Evolutionary conservation across 2,113 vertebrate species (phyloP).

Genomic region (Hiodon tergisus): DNA sequence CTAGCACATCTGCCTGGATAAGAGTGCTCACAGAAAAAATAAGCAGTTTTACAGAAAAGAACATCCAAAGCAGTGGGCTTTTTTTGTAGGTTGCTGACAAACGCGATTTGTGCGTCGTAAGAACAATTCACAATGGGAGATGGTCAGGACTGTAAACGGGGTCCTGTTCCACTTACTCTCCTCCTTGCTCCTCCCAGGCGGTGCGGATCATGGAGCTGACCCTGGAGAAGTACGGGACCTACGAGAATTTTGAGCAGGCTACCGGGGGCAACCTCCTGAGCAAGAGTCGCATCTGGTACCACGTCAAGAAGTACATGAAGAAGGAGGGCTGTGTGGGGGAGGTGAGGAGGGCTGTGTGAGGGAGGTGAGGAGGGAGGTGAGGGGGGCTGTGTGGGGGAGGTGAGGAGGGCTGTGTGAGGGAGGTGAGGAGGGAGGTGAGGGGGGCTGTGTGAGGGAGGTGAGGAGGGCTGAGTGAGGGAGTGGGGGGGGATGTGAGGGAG

Average conservation of each 20-base stretch:
- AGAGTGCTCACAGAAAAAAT: no score
- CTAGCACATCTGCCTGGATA: no score
- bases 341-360: conserved; percentile 64
- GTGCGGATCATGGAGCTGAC: conserved; percentile 82
- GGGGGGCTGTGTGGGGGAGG: not conserved
- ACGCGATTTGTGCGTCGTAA: not conserved
- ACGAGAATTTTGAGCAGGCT: conserved; percentile 83
- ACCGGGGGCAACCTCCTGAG: conserved; percentile 80
- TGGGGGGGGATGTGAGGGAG: not conserved
- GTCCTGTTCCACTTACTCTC: not conserved
- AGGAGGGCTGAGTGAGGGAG: not conserved
- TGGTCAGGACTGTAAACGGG: not conserved
- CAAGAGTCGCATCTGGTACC: conserved; percentile 78
- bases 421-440: not conserved
- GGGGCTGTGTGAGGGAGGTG: not conserved
- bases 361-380: not conserved
- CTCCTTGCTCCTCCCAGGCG: conserved; percentile 58
- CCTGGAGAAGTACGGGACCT: conserved; percentile 80
- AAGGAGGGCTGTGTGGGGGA: conserved; percentile 92
- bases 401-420: not conserved
- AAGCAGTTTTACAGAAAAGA: not conserved
- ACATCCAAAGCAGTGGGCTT: not conserved
- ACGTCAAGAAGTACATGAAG: conserved; percentile 85
- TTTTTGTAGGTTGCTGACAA: no score
- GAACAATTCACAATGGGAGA: not conserved